Percentiles rank a stretch among this genome's conserved stretches.
These are phyloP conservation scores for Acanthacorydalis orientalis DNA, from an alignment of 2,888 invertebrate genomes.

Conservation along the genomic window DNA sequence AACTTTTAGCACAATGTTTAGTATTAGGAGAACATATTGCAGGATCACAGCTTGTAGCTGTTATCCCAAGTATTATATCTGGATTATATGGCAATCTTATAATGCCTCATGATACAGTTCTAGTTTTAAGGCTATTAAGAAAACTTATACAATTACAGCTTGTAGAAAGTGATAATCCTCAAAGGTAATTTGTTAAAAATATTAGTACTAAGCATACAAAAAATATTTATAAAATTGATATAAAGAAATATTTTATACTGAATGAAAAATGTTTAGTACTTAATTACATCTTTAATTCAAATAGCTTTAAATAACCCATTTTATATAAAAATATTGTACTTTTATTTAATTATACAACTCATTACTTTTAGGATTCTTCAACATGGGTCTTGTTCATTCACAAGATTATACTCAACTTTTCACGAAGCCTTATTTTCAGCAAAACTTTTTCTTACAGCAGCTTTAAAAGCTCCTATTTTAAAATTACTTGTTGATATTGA, in stretches of 20 bases:
- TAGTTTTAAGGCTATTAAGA: slow-evolving; percentile 43
- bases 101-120: slow-evolving; percentile 55
- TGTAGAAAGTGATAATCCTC: slow-evolving; percentile 47
- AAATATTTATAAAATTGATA: too few relatives aligned
- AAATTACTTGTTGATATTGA: slow-evolving; percentile 80
- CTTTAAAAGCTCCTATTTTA: slow-evolving; percentile 83
- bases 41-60: slow-evolving; percentile 18
- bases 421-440: slow-evolving; percentile 82
- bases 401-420: slow-evolving; percentile 70
- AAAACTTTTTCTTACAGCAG: slow-evolving; percentile 82
- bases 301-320: neutral
- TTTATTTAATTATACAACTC: slow-evolving; percentile 1
- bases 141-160: slow-evolving; percentile 58
- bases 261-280: too few relatives aligned
- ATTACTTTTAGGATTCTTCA: slow-evolving; percentile 46
- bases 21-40: slow-evolving; percentile 44
- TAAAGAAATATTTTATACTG: too few relatives aligned
- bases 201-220: too few relatives aligned
- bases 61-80: slow-evolving; percentile 39
- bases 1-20: slow-evolving; percentile 50
- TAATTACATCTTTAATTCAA: neutral
- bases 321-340: neutral
- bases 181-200: slow-evolving; percentile 22
- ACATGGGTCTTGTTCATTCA: slow-evolving; percentile 74
- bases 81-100: slow-evolving; percentile 60